Evolutionary conservation across 2,888 invertebrate genomes (phyloP).

Genomic region (Phania funesta): DNA sequence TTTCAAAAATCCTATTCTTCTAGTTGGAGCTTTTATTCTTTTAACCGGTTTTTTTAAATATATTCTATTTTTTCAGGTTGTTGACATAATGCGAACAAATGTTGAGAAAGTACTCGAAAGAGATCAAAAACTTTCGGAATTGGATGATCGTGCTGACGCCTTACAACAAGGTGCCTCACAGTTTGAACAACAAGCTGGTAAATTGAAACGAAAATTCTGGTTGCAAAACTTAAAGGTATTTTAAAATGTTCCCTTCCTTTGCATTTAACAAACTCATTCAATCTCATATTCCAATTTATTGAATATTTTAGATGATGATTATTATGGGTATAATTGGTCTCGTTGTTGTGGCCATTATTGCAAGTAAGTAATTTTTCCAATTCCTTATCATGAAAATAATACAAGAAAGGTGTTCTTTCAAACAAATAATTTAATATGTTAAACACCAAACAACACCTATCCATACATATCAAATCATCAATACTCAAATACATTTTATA

Average conservation of each 20-base stretch:
- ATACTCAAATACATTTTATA: not conserved
- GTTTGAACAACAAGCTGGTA: conserved; percentile 98
- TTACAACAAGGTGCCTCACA: conserved; percentile 96
- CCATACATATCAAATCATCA: not conserved
- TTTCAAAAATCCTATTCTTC: too few relatives aligned
- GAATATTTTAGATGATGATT: conserved; percentile 89
- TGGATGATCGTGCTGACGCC: conserved; percentile 97
- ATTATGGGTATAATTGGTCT: conserved; percentile 92
- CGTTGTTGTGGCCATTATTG: conserved; percentile 91
- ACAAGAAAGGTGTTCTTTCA: not conserved
- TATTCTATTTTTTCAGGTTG: conserved; percentile 83
- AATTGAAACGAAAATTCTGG: conserved; percentile 98
- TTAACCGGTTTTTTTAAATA: not conserved
- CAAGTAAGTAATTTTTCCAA: conserved; percentile 85
- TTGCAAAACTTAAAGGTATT: conserved; percentile 95
- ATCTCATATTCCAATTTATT: not conserved
- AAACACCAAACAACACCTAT: not conserved
- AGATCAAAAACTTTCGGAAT: conserved; percentile 96
- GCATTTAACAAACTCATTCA: not conserved
- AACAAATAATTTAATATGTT: not conserved
- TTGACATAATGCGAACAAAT: conserved; percentile 97
- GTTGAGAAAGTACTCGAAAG: conserved; percentile 97
- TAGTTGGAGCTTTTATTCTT: too few relatives aligned
- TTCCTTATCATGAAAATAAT: not conserved
- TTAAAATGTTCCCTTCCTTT: conserved; percentile 1